A percentile compares a stretch with the other conserved stretches of the same genome.
Evolutionary conservation across 2,113 vertebrate genomes (phyloP).

Genomic region (Petaurus breviceps): DNA sequence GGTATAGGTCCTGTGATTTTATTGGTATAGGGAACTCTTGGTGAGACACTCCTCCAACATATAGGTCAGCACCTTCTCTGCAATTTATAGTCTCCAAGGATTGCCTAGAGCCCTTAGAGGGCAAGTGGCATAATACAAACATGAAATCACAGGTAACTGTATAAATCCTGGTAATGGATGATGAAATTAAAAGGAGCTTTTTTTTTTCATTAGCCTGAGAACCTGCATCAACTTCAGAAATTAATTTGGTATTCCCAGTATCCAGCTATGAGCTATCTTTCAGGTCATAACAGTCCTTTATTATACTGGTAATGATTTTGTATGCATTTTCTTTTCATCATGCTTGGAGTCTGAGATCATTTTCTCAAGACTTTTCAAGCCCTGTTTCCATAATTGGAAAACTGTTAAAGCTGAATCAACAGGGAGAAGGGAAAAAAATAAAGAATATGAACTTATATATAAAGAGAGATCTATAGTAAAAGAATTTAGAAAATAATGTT

Average conservation of each 20-base stretch:
- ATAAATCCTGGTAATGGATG: slow-evolving; percentile 33
- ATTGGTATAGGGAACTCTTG: neutral
- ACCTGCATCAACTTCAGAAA: neutral
- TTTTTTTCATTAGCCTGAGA: neutral
- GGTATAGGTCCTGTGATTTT: neutral
- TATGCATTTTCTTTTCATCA: slow-evolving; percentile 5
- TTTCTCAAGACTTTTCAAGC: slow-evolving; percentile 7
- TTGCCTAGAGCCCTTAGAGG: neutral
- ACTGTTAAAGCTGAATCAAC: slow-evolving; percentile 48
- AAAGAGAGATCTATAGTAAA: slow-evolving; percentile 7
- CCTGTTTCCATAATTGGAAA: slow-evolving; percentile 42
- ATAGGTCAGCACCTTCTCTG: neutral
- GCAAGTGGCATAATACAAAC: neutral
- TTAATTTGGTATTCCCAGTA: slow-evolving; percentile 26
- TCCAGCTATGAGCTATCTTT: neutral
- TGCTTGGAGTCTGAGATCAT: slow-evolving; percentile 30
- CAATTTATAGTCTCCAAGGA: neutral
- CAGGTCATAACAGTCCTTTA: slow-evolving; percentile 23
- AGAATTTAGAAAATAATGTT: slow-evolving; percentile 29
- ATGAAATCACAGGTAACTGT: neutral
- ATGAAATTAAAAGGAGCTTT: slow-evolving; percentile 46
- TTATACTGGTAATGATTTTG: slow-evolving; percentile 6
- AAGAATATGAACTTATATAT: slow-evolving; percentile 6
- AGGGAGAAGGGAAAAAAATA: neutral
- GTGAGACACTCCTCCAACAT: neutral